Conservation (phyloP, 2,888 invertebrate genomes). For the Cataglyphis rosenhaueri region DNA sequence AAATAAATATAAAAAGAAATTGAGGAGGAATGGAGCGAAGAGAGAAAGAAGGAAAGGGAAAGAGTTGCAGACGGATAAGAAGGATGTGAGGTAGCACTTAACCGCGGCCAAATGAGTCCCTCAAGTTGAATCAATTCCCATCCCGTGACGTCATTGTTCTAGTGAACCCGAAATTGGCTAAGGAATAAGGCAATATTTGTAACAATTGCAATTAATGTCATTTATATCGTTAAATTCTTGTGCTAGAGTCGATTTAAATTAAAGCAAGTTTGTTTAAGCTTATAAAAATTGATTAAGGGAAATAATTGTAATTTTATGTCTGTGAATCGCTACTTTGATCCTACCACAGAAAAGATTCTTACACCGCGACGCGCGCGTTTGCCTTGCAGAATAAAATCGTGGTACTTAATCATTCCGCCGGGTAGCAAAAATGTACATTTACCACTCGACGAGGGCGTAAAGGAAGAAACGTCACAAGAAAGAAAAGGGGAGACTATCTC, state of each 20-base stretch:
- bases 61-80: constrained; percentile 24
- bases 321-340: constrained; percentile 22
- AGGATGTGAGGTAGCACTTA: constrained; percentile 61
- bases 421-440: constrained; percentile 67
- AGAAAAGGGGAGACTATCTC: background rate
- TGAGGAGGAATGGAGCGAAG: background rate
- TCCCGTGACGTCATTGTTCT: constrained; percentile 74
- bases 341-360: constrained; percentile 8
- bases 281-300: background rate
- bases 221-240: background rate
- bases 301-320: constrained; percentile 7
- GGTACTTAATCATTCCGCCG: constrained; percentile 60
- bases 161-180: constrained; percentile 69
- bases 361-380: constrained; percentile 14
- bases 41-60: constrained; percentile 43
- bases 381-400: constrained; percentile 44
- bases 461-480: constrained; percentile 17
- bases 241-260: background rate
- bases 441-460: constrained; percentile 26
- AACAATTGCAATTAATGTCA: constrained; percentile 64
- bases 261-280: background rate
- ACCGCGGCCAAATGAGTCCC: constrained; percentile 65
- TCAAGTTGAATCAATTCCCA: constrained; percentile 74
- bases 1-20: constrained; percentile 6
- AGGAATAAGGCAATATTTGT: constrained; percentile 74